A percentile compares a stretch with the other conserved stretches of the same genome.
phyloP scores from a whole-genome alignment of 1,140 invertebrate genomes.

The Drosophila chauvacae region DNA sequence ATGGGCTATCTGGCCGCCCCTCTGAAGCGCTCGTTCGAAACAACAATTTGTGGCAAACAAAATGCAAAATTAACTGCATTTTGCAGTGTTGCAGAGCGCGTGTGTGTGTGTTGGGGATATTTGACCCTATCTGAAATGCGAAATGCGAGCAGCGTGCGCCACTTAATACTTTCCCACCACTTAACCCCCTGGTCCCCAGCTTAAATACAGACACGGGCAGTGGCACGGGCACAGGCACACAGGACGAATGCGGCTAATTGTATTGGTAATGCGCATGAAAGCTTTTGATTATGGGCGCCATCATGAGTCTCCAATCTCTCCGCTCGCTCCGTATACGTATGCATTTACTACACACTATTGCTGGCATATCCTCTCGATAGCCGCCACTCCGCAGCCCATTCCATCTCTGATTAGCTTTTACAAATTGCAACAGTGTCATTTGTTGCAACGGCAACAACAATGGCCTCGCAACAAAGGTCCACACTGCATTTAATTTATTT shows the following conservation, averaged over 20 bases:
- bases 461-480: constrained; percentile 29
- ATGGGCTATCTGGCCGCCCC: constrained; percentile 34
- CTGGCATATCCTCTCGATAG: constrained; percentile 2
- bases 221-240: constrained; percentile 5
- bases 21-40: constrained; percentile 10
- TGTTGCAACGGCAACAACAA: constrained; percentile 55
- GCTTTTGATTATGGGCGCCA: constrained; percentile 66
- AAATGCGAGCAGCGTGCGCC: constrained; percentile 55
- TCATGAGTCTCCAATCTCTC: constrained; percentile 37
- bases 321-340: background rate
- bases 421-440: constrained; percentile 78
- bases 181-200: background rate
- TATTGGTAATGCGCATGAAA: constrained; percentile 76
- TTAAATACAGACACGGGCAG: background rate
- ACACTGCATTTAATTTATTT: constrained; percentile 76
- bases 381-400: constrained; percentile 12
- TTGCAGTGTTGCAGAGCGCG: constrained; percentile 39
- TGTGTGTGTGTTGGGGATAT: constrained; percentile 31
- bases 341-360: background rate
- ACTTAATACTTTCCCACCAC: constrained; percentile 57
- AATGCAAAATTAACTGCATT: constrained; percentile 73
- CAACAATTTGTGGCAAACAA: constrained; percentile 64
- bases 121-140: constrained; percentile 48
- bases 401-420: constrained; percentile 72
- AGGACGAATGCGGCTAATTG: constrained; percentile 67